These are phyloP conservation scores for Zaprionus nigranus DNA, from an alignment of 1,140 invertebrate genomes.

Conservation along the genomic window DNA sequence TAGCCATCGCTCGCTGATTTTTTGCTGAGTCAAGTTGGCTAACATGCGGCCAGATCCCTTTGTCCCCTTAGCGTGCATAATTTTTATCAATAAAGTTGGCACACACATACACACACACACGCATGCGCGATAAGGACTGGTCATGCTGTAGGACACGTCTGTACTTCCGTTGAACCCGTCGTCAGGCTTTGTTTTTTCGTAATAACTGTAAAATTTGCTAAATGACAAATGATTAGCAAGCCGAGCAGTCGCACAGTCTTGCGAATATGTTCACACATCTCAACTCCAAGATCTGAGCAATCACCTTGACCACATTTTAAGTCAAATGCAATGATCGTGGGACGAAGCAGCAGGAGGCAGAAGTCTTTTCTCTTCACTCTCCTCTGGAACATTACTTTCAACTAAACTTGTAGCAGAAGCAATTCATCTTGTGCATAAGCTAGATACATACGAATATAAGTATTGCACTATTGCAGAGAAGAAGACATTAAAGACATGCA, in stretches of 20 bases:
- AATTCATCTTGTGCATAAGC: too few relatives aligned
- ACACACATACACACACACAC: slow-evolving; percentile 28
- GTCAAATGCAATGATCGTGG: slow-evolving; percentile 8
- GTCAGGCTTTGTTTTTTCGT: slow-evolving; percentile 32
- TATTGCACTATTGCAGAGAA: too few relatives aligned
- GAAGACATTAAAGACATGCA: too few relatives aligned
- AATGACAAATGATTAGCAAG: slow-evolving; percentile 58
- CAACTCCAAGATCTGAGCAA: not conserved
- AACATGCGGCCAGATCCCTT: slow-evolving; percentile 48
- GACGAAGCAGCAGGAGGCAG: not conserved
- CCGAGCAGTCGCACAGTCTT: slow-evolving; percentile 31
- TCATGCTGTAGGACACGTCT: slow-evolving; percentile 46
- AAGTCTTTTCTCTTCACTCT: not conserved
- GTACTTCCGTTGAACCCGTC: slow-evolving; percentile 64
- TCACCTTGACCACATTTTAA: slow-evolving; percentile 18
- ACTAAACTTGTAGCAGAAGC: too few relatives aligned
- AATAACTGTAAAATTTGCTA: slow-evolving; percentile 76
- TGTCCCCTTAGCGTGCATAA: slow-evolving; percentile 71
- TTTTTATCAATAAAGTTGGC: slow-evolving; percentile 74
- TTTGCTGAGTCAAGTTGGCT: slow-evolving; percentile 78
- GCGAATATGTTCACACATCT: slow-evolving; percentile 51
- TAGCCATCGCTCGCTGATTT: slow-evolving; percentile 47
- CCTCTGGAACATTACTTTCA: too few relatives aligned
- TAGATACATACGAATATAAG: too few relatives aligned
- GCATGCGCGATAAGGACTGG: slow-evolving; percentile 43